Percentiles rank a stretch among this genome's conserved stretches.
These are phyloP conservation scores for Eilema sororculum DNA, from an alignment of 2,888 invertebrate species.

Conservation along the genomic window DNA sequence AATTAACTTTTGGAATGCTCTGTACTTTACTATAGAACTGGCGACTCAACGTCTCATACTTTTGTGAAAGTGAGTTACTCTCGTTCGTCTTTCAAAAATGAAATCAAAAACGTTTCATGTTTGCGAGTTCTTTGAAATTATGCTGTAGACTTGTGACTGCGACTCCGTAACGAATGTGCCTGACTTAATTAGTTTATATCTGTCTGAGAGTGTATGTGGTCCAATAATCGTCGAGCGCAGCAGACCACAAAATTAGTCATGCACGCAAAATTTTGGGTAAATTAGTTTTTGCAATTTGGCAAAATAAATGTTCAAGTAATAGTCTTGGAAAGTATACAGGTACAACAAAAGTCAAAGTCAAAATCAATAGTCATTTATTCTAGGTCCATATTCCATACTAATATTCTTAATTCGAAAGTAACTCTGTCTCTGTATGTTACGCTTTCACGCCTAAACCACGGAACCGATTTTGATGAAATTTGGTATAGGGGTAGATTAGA, in stretches of 20 bases:
- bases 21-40: constrained; percentile 35
- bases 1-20: constrained; percentile 69
- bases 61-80: constrained; percentile 21
- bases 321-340: background rate
- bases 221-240: background rate
- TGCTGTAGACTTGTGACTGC: background rate
- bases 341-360: no score
- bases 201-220: background rate
- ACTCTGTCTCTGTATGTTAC: no score
- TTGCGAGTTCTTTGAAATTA: background rate
- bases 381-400: no score
- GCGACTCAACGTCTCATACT: constrained; percentile 28
- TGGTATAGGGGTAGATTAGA: no score
- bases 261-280: background rate
- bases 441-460: no score
- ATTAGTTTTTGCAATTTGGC: background rate
- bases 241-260: constrained; percentile 5
- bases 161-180: constrained; percentile 1
- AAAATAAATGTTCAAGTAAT: background rate
- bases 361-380: no score
- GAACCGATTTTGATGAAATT: no score
- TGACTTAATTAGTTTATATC: constrained; percentile 11
- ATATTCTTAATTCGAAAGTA: no score
- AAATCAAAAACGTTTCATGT: background rate
- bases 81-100: constrained; percentile 18